Evolutionary conservation across 2,113 vertebrate genomes (phyloP).

Genomic region (Pomatostomus ruficeps): DNA sequence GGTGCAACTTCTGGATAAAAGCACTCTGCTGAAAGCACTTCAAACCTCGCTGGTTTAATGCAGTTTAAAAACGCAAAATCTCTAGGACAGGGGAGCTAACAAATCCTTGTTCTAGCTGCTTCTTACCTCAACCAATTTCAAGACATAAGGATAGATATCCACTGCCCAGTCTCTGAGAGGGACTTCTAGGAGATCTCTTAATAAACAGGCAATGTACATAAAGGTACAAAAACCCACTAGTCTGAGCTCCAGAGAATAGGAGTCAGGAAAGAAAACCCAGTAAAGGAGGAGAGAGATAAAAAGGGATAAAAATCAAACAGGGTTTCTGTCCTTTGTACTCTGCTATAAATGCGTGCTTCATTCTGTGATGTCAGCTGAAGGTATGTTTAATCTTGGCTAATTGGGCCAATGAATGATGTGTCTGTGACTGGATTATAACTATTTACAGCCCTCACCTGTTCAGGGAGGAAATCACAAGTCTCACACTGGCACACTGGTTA

Average conservation of each 20-base stretch:
- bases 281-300: not conserved
- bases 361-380: not conserved
- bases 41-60: not conserved
- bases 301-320: not conserved
- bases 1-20: not conserved
- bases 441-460: not conserved
- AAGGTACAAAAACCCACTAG: not conserved
- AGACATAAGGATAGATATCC: not conserved
- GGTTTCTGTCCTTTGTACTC: not conserved
- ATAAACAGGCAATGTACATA: not conserved
- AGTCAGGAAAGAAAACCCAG: not conserved
- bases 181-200: not conserved
- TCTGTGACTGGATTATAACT: not conserved
- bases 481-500: not conserved
- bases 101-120: not conserved
- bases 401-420: not conserved
- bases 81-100: not conserved
- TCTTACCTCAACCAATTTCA: not conserved
- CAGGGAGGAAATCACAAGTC: accelerated
- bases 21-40: not conserved
- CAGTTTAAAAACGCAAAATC: not conserved
- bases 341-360: not conserved
- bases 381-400: not conserved
- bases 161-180: not conserved
- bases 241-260: not conserved